Base-by-base conservation (phyloP, 1,140 invertebrate species). In the Plodia interpunctella region DNA sequence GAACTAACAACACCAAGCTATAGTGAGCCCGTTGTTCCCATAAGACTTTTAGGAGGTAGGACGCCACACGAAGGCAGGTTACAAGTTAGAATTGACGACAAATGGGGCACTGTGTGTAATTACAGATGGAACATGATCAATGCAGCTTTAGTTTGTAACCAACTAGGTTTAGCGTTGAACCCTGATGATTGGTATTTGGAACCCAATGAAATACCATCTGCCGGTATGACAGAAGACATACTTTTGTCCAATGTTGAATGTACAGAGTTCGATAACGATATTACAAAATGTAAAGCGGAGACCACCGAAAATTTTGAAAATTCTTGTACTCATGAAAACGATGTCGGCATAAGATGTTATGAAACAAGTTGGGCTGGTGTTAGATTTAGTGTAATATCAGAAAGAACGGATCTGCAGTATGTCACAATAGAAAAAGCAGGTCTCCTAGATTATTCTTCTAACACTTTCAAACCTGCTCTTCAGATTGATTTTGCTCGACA, bases 81-180 rank as follows among this genome's bases (percentile, higher is more conserved):
- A 20, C 96, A 97, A 90, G 92, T 97, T 0, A 92, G 94, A 70
- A 90, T 98, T 6, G 93, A 95, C 62, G 92, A 94, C 15, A 94
- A 94, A 84, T 99, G 98, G 98, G 98, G 98, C 52, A 98, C 97
- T 0, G 96, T 99, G 4, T 99, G 98, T 77, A 97, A 97, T 90
- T 96, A 99, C 80, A 95, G 95, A 21, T 99, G 98, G 97, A 98
- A 94, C 51, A 94, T 97, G n/a, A 91, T 94, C 50, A 95, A 97
- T 72, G 97, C 98, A 2, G 95, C 97, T 0, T 85, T 99, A 18
- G 98, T 97, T 0, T 99, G 98, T 80, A 96, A 98, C 89, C 98
- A 99, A 87, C 84, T 99, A 59, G 98, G 98, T 0, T 91, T 97
- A 53, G 96, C 96, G 0, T 91, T 99, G 5, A 97, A 99, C 87